Percentiles rank a stretch among this genome's conserved stretches.
phyloP scores from a whole-genome alignment of 1,140 invertebrate species.

The Diprion similis region DNA sequence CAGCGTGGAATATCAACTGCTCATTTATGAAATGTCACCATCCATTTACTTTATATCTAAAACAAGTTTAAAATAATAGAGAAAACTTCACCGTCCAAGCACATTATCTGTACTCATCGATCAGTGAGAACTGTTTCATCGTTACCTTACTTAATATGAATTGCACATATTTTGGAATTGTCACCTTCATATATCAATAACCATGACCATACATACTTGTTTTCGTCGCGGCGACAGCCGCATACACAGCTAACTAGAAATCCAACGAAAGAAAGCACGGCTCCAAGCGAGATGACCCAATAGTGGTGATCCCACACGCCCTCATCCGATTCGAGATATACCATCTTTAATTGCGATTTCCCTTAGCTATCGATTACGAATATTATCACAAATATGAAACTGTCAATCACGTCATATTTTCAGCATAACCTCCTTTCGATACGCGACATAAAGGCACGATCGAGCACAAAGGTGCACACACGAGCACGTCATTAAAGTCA shows the following conservation, averaged over 20 bases:
- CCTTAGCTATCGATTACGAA: background rate
- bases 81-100: no score
- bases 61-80: no score
- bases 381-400: background rate
- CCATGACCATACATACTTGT: constrained; percentile 43
- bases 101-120: no score
- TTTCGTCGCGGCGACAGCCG: constrained; percentile 54
- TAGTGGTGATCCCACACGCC: constrained; percentile 54
- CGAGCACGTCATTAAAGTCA: no score
- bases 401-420: background rate
- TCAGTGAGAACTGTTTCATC: no score
- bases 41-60: no score
- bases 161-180: no score
- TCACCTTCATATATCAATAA: constrained; percentile 8
- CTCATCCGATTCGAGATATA: constrained; percentile 33
- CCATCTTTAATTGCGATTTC: constrained; percentile 5
- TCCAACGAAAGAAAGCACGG: constrained; percentile 52
- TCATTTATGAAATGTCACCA: no score
- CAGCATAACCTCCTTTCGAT: background rate
- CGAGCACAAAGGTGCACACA: no score
- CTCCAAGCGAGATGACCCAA: constrained; percentile 52
- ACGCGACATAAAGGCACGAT: background rate
- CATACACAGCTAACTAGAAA: constrained; percentile 56
- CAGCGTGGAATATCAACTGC: no score
- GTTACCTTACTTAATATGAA: no score